Percentiles rank a stretch among this genome's conserved stretches.
Evolutionary conservation across 2,113 vertebrate genomes (phyloP).

Genomic region (Girardinichthys multiradiatus): DNA sequence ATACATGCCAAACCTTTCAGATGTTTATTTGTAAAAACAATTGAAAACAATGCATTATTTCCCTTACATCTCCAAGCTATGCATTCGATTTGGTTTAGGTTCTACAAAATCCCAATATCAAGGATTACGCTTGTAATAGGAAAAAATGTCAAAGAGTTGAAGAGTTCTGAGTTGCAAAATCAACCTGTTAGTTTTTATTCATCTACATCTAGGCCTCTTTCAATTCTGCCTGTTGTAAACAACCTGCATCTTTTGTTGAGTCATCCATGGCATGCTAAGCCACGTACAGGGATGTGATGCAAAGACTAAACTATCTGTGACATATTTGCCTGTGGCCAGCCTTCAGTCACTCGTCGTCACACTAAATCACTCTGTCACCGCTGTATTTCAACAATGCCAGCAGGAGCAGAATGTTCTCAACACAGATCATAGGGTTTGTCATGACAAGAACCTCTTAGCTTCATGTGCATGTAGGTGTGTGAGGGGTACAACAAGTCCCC

Average conservation of each 20-base stretch:
- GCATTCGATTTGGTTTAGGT: too few relatives aligned
- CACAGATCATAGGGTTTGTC: slow-evolving; percentile 62
- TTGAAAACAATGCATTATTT: too few relatives aligned
- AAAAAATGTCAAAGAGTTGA: too few relatives aligned
- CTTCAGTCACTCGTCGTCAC: slow-evolving; percentile 60
- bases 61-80: too few relatives aligned
- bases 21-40: too few relatives aligned
- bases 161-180: slow-evolving; percentile 26
- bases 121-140: too few relatives aligned
- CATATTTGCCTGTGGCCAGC: slow-evolving; percentile 70
- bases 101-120: too few relatives aligned
- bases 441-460: slow-evolving; percentile 39
- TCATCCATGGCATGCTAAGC: slow-evolving; percentile 48
- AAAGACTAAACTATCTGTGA: slow-evolving; percentile 66
- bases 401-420: slow-evolving; percentile 53
- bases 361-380: slow-evolving; percentile 67
- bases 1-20: too few relatives aligned
- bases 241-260: slow-evolving; percentile 52
- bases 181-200: slow-evolving; percentile 61
- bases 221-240: slow-evolving; percentile 45
- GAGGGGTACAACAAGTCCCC: slow-evolving; percentile 67
- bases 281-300: slow-evolving; percentile 48
- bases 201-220: slow-evolving; percentile 55
- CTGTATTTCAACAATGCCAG: slow-evolving; percentile 66
- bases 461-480: slow-evolving; percentile 31